Conservation (phyloP, 2,888 invertebrate genomes). For the Drosophila neutralis region DNA sequence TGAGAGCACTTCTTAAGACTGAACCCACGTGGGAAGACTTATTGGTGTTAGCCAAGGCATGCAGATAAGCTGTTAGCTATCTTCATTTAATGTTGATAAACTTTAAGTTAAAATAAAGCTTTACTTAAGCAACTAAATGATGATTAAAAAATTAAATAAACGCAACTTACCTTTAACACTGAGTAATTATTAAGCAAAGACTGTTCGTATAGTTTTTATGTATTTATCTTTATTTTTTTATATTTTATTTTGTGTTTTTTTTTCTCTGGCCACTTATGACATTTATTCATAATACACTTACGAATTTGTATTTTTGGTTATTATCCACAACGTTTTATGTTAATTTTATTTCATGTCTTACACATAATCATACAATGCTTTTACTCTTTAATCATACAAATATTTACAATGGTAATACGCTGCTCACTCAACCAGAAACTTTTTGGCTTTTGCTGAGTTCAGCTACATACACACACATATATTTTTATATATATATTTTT, state of each 20-base stretch:
- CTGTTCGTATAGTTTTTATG: not conserved
- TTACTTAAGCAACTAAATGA: not conserved
- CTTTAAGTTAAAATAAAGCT: no score
- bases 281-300: slow-evolving; percentile 50
- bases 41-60: slow-evolving; percentile 14
- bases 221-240: slow-evolving; percentile 21
- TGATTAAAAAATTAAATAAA: not conserved
- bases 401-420: slow-evolving; percentile 60
- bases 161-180: slow-evolving; percentile 10
- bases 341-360: slow-evolving; percentile 47
- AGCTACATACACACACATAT: slow-evolving; percentile 15
- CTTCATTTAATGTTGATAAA: no score
- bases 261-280: slow-evolving; percentile 41
- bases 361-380: slow-evolving; percentile 52
- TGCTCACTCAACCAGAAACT: slow-evolving; percentile 16
- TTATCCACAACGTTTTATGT: slow-evolving; percentile 59
- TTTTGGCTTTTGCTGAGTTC: slow-evolving; percentile 21
- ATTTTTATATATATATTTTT: not conserved
- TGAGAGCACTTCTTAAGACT: slow-evolving; percentile 8
- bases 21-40: slow-evolving; percentile 20
- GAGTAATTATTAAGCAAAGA: not conserved
- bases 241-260: slow-evolving; percentile 3
- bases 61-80: slow-evolving; percentile 17
- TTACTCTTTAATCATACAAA: slow-evolving; percentile 63
- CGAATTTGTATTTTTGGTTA: slow-evolving; percentile 47